A percentile compares a stretch with the other conserved stretches of the same genome.
These are phyloP conservation scores for Malurus cyaneus DNA, from an alignment of 2,113 vertebrate genomes.

Conservation along the genomic window DNA sequence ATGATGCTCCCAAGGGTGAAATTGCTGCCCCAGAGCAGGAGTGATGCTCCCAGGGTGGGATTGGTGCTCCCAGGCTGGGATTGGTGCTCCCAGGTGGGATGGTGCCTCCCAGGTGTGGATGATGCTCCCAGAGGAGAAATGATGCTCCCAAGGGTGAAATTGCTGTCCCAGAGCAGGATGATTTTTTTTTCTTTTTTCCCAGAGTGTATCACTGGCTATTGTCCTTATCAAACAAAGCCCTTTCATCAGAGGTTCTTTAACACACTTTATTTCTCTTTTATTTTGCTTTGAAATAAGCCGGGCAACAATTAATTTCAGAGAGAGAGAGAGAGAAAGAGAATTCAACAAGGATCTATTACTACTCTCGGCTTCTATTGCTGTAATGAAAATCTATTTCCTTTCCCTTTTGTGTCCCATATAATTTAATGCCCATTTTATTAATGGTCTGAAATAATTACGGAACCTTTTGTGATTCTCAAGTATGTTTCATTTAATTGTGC, in stretches of 20 bases:
- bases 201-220: slow-evolving; percentile 84
- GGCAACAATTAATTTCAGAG: slow-evolving; percentile 99
- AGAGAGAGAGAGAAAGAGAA: slow-evolving; percentile 89
- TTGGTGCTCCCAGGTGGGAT: too few species aligned
- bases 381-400: slow-evolving; percentile 99
- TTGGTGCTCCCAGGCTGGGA: too few species aligned
- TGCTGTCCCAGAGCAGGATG: too few species aligned
- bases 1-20: too few species aligned
- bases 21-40: not conserved
- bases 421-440: slow-evolving; percentile 99
- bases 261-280: slow-evolving; percentile 96
- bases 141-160: not conserved
- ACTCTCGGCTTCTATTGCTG: slow-evolving; percentile 98
- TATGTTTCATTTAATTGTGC: slow-evolving; percentile 99
- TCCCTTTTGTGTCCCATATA: slow-evolving; percentile 99
- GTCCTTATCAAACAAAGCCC: slow-evolving; percentile 95
- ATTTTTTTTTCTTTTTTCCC: slow-evolving; percentile 51
- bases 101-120: too few species aligned
- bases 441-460: slow-evolving; percentile 99
- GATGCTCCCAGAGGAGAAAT: not conserved
- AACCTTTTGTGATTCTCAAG: slow-evolving; percentile 99
- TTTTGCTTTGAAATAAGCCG: slow-evolving; percentile 99
- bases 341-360: slow-evolving; percentile 99
- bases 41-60: not conserved
- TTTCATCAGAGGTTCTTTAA: slow-evolving; percentile 97